Base-by-base conservation (phyloP, 2,113 vertebrate species). In the Acanthochromis polyacanthus region DNA sequence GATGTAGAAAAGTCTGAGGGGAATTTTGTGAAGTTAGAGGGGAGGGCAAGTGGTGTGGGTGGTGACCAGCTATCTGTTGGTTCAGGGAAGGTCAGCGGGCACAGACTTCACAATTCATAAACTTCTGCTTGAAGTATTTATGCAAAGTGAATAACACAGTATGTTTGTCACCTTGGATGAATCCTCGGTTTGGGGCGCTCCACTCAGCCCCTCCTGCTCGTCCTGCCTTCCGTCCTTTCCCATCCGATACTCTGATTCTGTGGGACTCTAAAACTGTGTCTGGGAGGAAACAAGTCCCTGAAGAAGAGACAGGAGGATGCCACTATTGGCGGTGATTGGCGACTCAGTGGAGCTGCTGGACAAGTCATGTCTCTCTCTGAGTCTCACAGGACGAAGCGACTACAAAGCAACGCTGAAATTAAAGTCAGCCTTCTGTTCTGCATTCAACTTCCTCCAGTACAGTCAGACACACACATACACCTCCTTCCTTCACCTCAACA, bases 351-450 rank as follows among this genome's bases (percentile, higher is more conserved):
- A 55, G 68, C 78, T 82, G 80, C 87, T 88, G 80, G 75, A 64
- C 61, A 61, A 20, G 67, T 66, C 46, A 83, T 79, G 78, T 84
- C 32, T 36, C 32, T 8, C 32, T 36, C 8, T 36, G 32, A 2
- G 32, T 9, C 32, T 36, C 66, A 64, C 50, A 25, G 75, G 78
- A 53, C 52, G 36, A 4, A 77, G 80, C 63, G 85, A 90, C 91
- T 92, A 89, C 88, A 92, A 92, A 92, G 89, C 83, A 62, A 77
- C 86, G 81, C 69, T 88, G 77, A 78, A 90, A 86, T 93, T 88
- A 78, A 89, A 91, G 81, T 90, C 58, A 43, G 79, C 60, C 73
- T 40, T 81, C 57, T 78, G 43, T 85, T 73, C 65, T 82, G 46
- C 80, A 81, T 91, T 85, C 76, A 87, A 87, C 81, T 81, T 85